These are phyloP conservation scores for Coreoperca whiteheadi DNA, from an alignment of 2,113 vertebrate species.

Conservation along the genomic window DNA sequence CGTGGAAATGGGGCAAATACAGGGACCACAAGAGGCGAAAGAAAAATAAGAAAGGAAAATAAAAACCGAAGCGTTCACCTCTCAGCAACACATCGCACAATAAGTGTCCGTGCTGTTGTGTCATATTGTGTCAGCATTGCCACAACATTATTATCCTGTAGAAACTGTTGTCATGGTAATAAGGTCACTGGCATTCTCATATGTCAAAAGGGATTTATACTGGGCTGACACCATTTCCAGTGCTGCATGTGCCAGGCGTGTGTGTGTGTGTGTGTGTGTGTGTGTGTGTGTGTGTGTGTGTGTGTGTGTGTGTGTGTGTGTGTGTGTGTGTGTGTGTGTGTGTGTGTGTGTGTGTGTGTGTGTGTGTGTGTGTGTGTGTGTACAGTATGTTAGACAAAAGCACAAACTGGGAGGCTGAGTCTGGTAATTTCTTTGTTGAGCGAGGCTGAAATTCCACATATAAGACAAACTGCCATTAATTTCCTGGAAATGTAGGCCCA, in stretches of 20 bases:
- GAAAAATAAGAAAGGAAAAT: background rate
- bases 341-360: conserved; percentile 46
- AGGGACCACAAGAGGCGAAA: background rate
- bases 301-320: too few relatives aligned
- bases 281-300: conserved; percentile 20
- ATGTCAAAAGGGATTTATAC: conserved; percentile 82
- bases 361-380: conserved; percentile 28
- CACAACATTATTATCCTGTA: conserved; percentile 65
- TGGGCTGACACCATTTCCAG: conserved; percentile 78
- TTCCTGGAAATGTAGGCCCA: conserved; percentile 7
- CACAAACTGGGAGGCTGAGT: conserved; percentile 29
- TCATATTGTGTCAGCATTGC: conserved; percentile 77
- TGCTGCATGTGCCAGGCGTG: conserved; percentile 60
- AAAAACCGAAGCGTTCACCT: conserved; percentile 31
- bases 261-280: conserved; percentile 42
- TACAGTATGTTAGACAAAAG: conserved; percentile 41
- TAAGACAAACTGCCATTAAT: background rate
- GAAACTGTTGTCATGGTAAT: conserved; percentile 81
- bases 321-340: conserved; percentile 48
- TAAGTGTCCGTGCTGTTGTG: conserved; percentile 66
- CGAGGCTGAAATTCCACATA: conserved; percentile 23
- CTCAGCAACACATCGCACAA: conserved; percentile 54
- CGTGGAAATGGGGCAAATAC: conserved; percentile 32
- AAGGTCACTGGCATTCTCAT: conserved; percentile 78
- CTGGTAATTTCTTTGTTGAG: conserved; percentile 2